Evolutionary conservation across 2,888 invertebrate genomes (phyloP).

Genomic region (Coremacera marginata): DNA sequence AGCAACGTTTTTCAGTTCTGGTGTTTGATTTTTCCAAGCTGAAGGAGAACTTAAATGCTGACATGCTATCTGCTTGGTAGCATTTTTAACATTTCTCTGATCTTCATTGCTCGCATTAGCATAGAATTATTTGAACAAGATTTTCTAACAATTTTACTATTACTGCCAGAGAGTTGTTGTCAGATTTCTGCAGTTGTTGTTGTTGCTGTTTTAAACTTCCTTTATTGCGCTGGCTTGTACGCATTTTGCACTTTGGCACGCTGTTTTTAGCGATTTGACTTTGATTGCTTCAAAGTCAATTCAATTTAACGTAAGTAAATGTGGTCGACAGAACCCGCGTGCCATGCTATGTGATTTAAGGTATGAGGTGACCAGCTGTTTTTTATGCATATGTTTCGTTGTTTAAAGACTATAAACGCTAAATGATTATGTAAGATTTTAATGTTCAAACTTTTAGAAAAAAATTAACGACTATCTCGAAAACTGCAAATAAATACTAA

Average conservation of each 20-base stretch:
- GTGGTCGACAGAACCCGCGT: slow-evolving; percentile 1
- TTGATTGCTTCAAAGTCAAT: slow-evolving; percentile 2
- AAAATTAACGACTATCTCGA: no score
- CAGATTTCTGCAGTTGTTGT: background rate
- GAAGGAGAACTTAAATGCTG: background rate
- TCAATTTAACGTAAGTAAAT: slow-evolving; percentile 28
- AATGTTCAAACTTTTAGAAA: no score
- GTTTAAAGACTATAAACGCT: no score
- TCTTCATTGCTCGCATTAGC: slow-evolving; percentile 13
- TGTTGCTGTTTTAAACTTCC: background rate
- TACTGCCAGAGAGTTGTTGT: background rate
- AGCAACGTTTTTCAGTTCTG: background rate
- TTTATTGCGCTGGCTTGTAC: slow-evolving; percentile 16
- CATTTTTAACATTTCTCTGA: background rate
- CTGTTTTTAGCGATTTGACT: background rate
- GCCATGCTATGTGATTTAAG: background rate
- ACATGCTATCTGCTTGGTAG: slow-evolving; percentile 17
- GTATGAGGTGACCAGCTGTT: slow-evolving; percentile 16
- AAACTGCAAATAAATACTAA: no score
- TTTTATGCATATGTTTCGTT: no score
- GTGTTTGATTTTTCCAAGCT: background rate
- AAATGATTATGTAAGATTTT: no score
- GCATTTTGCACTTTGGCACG: slow-evolving; percentile 23
- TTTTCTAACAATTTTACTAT: slow-evolving; percentile 35
- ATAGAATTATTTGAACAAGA: slow-evolving; percentile 27